Evolutionary conservation across 2,113 vertebrate genomes (phyloP), one percentile per base, ranked within the genome.

Genomic region (Ailuropoda melanoleuca): DNA sequence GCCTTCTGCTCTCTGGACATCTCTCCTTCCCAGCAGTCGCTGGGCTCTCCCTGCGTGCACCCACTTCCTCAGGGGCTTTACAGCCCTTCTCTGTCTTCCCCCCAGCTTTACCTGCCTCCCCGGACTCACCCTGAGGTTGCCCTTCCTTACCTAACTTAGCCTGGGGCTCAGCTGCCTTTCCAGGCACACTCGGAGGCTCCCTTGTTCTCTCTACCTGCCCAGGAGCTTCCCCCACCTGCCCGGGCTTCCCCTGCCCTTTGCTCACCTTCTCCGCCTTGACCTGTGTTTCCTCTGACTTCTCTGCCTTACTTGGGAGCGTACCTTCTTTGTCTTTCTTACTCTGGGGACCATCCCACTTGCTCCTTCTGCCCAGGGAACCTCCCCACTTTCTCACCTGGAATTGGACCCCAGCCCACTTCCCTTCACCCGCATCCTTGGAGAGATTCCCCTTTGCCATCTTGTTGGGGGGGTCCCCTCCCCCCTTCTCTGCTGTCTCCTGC

Each of bases 381-480:
- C 96, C 98, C 94, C 94, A 95, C 58, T 86, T 98, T 31, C 87
- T 97, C 37, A 4, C 31, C 0, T 80, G 97, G 5, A 66, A 31
- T 10, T 72, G 96, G 15, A 66, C n/a, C 34, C 80, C 91, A 8
- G 34, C 1, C 1, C 4, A 6, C 74, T 97, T 98, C 68, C 31
- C 81, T 58, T 23, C 55, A 14, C 53, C 75, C 0, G 19, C 12
- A 4, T 37, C 77, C 77, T 94, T 91, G 9, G 93, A 34, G n/a
- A 37, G 8, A 43, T 0, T 53, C 19, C 56, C 94, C 31, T 94
- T 94, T 14, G 46, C 77, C 37, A 1, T 29, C 72, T 80, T 93
- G 55, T 21, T 62, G 18, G 68, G 37, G 21, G 77, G 24, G 6
- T 60, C 85, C 13, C 56, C 88, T 78, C n/a, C 75, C 10, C 50